A percentile compares a stretch with the other conserved stretches of the same genome.
phyloP scores from a whole-genome alignment of 2,888 invertebrate genomes.

The Ennomos erosarius region DNA sequence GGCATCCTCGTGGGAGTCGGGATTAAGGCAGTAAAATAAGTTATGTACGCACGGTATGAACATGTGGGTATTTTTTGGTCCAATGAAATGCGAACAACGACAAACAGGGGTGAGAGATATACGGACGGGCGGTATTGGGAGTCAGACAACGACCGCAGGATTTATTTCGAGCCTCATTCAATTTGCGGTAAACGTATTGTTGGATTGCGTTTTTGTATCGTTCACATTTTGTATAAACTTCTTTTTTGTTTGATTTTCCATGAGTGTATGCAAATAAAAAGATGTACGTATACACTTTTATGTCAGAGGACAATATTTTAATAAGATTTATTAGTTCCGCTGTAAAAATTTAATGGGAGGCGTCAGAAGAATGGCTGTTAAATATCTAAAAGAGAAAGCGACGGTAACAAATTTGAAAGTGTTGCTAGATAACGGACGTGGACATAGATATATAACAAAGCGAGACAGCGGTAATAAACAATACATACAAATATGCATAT shows the following conservation, averaged over 20 bases:
- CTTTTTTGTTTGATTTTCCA: slow-evolving; percentile 43
- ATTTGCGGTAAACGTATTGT: slow-evolving; percentile 81
- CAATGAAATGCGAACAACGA: slow-evolving; percentile 56
- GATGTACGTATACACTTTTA: slow-evolving; percentile 13
- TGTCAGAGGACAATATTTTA: slow-evolving; percentile 23
- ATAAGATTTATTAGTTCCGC: slow-evolving; percentile 21
- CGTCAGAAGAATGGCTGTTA: slow-evolving; percentile 34
- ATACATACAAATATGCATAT: slow-evolving; percentile 69
- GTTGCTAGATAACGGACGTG: slow-evolving; percentile 63
- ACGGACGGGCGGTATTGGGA: slow-evolving; percentile 71
- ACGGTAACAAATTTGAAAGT: slow-evolving; percentile 68
- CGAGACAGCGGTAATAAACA: slow-evolving; percentile 59
- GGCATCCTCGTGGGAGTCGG: slow-evolving; percentile 26
- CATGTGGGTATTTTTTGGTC: slow-evolving; percentile 60
- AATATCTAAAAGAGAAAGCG: slow-evolving; percentile 66
- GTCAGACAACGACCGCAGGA: slow-evolving; percentile 78
- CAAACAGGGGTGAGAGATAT: slow-evolving; percentile 75
- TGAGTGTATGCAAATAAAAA: slow-evolving; percentile 20
- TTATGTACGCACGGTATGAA: slow-evolving; percentile 46
- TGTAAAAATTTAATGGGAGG: slow-evolving; percentile 20
- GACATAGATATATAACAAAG: slow-evolving; percentile 64
- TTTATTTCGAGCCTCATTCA: slow-evolving; percentile 82
- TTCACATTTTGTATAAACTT: slow-evolving; percentile 59
- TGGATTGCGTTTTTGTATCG: slow-evolving; percentile 72
- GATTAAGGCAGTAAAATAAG: slow-evolving; percentile 42